Evolutionary conservation across 2,888 invertebrate genomes (phyloP).

Genomic region (Thymelicus lineola): DNA sequence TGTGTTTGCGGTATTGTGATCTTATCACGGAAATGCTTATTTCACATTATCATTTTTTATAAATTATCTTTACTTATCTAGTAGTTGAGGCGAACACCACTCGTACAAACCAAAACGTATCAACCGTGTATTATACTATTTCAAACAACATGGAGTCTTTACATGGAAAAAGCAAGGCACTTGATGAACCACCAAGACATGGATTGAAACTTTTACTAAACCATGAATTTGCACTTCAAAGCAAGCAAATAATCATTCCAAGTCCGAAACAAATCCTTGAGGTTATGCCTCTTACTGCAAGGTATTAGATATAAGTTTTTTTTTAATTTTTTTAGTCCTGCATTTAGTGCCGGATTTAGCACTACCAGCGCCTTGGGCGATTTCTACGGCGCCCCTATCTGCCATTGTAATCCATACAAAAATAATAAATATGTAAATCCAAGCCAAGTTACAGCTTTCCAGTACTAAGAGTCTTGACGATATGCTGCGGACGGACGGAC

Average conservation of each 20-base stretch:
- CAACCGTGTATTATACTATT: not conserved
- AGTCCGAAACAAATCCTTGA: constrained; percentile 88
- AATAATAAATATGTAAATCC: too few relatives aligned
- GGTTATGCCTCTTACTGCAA: constrained; percentile 88
- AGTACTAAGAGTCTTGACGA: too few relatives aligned
- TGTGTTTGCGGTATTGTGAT: too few relatives aligned
- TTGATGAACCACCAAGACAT: constrained; percentile 83
- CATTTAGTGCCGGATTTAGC: too few relatives aligned
- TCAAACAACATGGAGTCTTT: constrained; percentile 46
- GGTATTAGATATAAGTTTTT: constrained; percentile 75
- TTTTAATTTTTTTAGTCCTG: not conserved
- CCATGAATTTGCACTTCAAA: constrained; percentile 90
- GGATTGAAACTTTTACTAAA: constrained; percentile 91
- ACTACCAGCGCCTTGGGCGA: too few relatives aligned
- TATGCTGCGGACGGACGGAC: too few relatives aligned
- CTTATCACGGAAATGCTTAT: not conserved
- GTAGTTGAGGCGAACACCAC: not conserved
- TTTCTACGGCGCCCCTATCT: too few relatives aligned
- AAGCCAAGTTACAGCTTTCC: too few relatives aligned
- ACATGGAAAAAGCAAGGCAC: constrained; percentile 47
- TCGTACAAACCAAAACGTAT: not conserved
- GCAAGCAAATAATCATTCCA: constrained; percentile 88
- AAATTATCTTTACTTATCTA: not conserved
- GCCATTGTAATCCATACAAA: too few relatives aligned
- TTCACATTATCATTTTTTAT: not conserved